Evolutionary conservation across 1,140 invertebrate genomes (phyloP).

Genomic region (Amyelois transitella): DNA sequence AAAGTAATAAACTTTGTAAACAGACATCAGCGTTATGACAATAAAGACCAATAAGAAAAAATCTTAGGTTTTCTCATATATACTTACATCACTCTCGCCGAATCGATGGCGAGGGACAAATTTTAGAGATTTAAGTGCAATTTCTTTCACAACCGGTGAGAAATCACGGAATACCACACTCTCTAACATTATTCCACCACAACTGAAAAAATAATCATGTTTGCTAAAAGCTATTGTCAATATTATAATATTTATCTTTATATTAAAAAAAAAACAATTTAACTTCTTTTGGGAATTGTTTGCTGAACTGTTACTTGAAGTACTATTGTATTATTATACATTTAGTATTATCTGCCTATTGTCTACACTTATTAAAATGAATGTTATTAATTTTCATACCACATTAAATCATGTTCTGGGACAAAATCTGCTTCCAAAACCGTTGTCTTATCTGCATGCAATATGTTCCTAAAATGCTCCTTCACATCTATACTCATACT

Average conservation of each 20-base stretch:
- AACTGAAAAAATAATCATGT: slow-evolving; percentile 17
- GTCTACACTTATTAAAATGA: neutral
- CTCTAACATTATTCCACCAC: slow-evolving; percentile 25
- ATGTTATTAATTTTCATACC: slow-evolving; percentile 7
- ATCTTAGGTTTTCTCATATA: neutral
- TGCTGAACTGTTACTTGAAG: too few species aligned
- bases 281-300: too few species aligned
- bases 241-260: neutral
- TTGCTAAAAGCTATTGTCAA: neutral
- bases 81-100: slow-evolving; percentile 20
- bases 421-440: slow-evolving; percentile 12
- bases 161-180: slow-evolving; percentile 21
- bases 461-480: slow-evolving; percentile 7
- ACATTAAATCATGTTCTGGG: slow-evolving; percentile 10
- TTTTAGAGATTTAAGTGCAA: slow-evolving; percentile 20
- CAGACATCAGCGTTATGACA: neutral
- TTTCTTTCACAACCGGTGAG: slow-evolving; percentile 1
- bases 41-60: neutral
- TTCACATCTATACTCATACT: slow-evolving; percentile 18
- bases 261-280: neutral
- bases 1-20: neutral
- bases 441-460: neutral
- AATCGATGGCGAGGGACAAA: slow-evolving; percentile 22
- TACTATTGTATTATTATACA: neutral
- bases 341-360: neutral